Percentiles rank a stretch among this genome's conserved stretches.
Conservation (phyloP, 30 jellyfish, hydroid and myxozoan genomes). For the Catostylus mosaicus region DNA sequence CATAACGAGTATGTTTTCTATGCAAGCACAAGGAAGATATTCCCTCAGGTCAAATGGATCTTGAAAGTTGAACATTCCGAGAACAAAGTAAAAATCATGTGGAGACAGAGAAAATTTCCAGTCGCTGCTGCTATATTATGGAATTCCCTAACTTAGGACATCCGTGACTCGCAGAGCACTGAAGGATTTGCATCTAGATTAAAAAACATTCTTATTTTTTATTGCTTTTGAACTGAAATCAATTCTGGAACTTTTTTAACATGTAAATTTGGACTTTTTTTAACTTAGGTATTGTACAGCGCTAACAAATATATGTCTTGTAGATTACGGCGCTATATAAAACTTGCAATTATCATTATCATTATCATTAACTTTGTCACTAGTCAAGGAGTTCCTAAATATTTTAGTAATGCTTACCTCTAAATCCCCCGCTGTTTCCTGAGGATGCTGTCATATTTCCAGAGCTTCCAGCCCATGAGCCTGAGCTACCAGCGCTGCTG, state of each 20-base stretch:
- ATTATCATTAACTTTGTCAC: neutral
- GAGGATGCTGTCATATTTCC: neutral
- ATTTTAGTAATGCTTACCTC: neutral
- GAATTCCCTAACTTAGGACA: slow-evolving; percentile 4
- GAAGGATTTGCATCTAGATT: slow-evolving; percentile 14
- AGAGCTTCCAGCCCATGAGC: neutral
- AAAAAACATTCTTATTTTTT: neutral
- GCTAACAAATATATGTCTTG: neutral
- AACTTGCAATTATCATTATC: neutral
- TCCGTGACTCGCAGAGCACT: slow-evolving; percentile 36
- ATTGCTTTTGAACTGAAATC: neutral
- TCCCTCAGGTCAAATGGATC: slow-evolving; percentile 19
- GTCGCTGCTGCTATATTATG: slow-evolving; percentile 54
- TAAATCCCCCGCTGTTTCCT: neutral
- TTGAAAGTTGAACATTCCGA: slow-evolving; percentile 6
- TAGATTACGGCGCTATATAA: slow-evolving; percentile 1
- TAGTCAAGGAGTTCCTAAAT: neutral
- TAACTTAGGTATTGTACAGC: neutral
- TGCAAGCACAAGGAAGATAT: slow-evolving; percentile 15
- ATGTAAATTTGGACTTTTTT: too few relatives aligned
- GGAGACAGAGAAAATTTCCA: slow-evolving; percentile 44
- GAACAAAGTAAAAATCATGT: slow-evolving; percentile 5
- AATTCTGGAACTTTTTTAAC: neutral
- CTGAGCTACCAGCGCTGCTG: neutral
- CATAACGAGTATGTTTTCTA: slow-evolving; percentile 16